phyloP scores from a whole-genome alignment of 2,888 invertebrate species.

The Drosophila paucipuncta region DNA sequence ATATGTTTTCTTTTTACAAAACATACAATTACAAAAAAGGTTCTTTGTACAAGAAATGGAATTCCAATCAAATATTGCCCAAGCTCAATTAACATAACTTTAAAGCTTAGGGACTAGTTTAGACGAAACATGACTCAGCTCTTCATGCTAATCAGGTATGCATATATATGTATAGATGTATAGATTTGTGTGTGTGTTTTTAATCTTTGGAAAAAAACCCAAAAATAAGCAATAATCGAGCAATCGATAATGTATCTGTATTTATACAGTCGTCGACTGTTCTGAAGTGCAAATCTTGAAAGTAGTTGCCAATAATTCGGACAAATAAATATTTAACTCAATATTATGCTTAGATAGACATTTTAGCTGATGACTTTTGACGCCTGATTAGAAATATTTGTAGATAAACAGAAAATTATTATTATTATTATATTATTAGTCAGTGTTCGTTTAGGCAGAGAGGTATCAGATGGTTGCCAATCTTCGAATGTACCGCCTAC shows the following conservation, averaged over 20 bases:
- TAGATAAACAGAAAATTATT: neutral
- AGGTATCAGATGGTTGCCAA: neutral
- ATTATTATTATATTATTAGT: neutral
- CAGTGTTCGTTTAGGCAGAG: too few relatives aligned
- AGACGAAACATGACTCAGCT: neutral
- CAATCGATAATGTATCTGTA: neutral
- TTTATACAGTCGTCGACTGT: neutral
- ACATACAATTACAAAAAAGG: neutral
- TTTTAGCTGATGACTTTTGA: conserved; percentile 1
- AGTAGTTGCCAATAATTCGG: neutral
- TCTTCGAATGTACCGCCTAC: neutral
- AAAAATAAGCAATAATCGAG: neutral
- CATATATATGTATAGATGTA: neutral
- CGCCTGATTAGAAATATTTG: conserved; percentile 9
- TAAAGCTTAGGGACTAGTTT: neutral
- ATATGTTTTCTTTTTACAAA: neutral
- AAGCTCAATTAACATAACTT: neutral
- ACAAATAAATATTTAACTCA: neutral
- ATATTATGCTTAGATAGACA: neutral
- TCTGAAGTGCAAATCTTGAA: neutral
- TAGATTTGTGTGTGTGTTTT: neutral
- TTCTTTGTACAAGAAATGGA: neutral
- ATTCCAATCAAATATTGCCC: neutral
- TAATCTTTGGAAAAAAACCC: neutral
- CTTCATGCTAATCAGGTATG: neutral